These are phyloP conservation scores for Diabrotica virgifera DNA, from an alignment of 1,140 invertebrate genomes.

Conservation along the genomic window DNA sequence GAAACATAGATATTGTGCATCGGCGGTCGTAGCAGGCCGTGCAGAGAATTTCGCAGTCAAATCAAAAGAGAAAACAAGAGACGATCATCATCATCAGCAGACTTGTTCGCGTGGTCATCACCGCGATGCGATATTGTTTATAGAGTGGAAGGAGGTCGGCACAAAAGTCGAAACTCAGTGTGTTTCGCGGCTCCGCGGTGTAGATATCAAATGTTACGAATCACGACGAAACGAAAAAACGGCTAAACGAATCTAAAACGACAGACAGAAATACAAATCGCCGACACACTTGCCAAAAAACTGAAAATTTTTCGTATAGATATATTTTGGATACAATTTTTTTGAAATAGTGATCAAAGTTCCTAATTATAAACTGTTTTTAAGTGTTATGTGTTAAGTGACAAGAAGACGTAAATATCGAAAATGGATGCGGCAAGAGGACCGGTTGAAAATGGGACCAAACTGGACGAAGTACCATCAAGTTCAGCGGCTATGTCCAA, in stretches of 20 bases:
- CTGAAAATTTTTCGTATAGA: background rate
- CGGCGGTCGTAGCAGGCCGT: no score
- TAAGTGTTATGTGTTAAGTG: background rate
- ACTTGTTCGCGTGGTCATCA: conserved; percentile 35
- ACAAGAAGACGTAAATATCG: background rate
- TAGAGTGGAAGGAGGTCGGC: conserved; percentile 18
- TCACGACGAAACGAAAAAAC: background rate
- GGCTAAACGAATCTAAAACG: background rate
- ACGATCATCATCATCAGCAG: conserved; percentile 19
- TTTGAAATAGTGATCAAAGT: background rate
- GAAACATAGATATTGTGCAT: no score
- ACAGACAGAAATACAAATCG: conserved; percentile 23
- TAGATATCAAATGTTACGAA: conserved; percentile 13
- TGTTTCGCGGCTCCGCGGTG: conserved; percentile 33
- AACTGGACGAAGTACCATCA: conserved; percentile 25
- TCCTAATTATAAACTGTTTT: background rate
- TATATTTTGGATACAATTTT: background rate
- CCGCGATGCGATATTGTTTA: conserved; percentile 22
- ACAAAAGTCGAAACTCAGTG: conserved; percentile 27
- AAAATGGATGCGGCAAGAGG: conserved; percentile 27
- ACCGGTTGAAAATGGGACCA: conserved; percentile 26
- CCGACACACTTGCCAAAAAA: conserved; percentile 23
- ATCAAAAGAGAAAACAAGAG: conserved; percentile 1
- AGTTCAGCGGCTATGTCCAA: conserved; percentile 43
- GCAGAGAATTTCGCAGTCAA: background rate